Base-by-base conservation (phyloP, 2,888 invertebrate genomes). In the Protophormia terraenovae region DNA sequence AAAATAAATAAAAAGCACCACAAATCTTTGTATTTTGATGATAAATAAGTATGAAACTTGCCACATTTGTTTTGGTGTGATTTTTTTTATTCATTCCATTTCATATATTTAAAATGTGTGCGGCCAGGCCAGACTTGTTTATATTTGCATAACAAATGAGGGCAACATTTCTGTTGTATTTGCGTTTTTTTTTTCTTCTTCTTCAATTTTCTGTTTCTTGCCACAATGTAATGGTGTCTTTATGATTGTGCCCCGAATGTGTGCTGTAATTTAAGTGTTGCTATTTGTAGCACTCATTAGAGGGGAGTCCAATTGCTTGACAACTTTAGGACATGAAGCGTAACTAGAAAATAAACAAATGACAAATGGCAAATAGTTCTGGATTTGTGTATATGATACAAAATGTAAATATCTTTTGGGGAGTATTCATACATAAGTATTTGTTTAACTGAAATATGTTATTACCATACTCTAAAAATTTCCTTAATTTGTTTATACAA, bases 91-190 rank as follows among this genome's bases (percentile, higher is more conserved):
- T 55, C 7, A 27, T n/a, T n/a, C n/a, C n/a, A n/a, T n/a, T n/a
- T 5, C 10, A 19, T 0, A 12, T 47, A 2, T 14, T 19, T 12
- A 3, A 12, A 19, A 12, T 53, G n/a, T 69, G 41, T n/a, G 16
- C 5, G 29, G n/a, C 41, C 60, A 5, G 38, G n/a, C 32, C 50
- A 55, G 29, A 58, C 24, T 72, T 38, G 10, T 47, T 29, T 47
- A 16, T 55, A 83, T 83, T 77, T 60, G 72, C 83, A 83, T 83
- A 66, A 66, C 77, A 77, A 83, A 83, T 83, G 71, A 83, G 72
- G 64, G 29, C 64, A 72, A 71, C 55, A 67, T 35, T 72, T 47
- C 55, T 45, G 47, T 19, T 50, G 50, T 29, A 32, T 58, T 50
- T 58, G 22, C 16, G 14, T 69, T 69, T 32, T 67, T 58, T 29